Evolutionary conservation across 2,113 vertebrate species (phyloP).

Genomic region (Amphiprion ocellaris): DNA sequence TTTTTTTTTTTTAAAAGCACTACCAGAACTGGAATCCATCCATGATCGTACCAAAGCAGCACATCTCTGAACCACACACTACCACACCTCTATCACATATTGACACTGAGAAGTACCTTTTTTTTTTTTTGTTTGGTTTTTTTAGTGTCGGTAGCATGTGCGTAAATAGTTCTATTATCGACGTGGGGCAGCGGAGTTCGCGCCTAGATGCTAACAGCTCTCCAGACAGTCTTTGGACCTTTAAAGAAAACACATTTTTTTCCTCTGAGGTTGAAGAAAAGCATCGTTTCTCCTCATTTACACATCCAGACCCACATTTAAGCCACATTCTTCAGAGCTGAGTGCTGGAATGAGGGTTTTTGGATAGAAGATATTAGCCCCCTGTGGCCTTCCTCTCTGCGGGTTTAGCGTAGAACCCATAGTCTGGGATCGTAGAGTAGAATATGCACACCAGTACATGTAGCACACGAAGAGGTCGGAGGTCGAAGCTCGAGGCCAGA

Average conservation of each 20-base stretch:
- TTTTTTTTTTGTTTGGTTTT: neutral
- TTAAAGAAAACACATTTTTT: neutral
- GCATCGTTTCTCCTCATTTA: constrained; percentile 34
- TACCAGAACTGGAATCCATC: constrained; percentile 25
- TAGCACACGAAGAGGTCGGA: constrained; percentile 59
- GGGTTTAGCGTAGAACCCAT: constrained; percentile 12
- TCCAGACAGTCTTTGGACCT: neutral
- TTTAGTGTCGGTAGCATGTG: constrained; percentile 43
- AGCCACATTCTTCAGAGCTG: neutral
- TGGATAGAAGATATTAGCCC: neutral
- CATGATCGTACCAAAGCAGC: constrained; percentile 62
- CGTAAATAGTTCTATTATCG: neutral
- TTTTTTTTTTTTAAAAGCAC: constrained; percentile 2
- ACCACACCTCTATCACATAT: constrained; percentile 3
- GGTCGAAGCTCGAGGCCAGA: neutral
- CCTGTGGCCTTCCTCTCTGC: constrained; percentile 44
- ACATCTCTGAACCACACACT: constrained; percentile 33
- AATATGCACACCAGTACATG: constrained; percentile 66
- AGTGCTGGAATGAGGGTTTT: neutral
- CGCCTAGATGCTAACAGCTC: neutral
- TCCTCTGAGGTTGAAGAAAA: constrained; percentile 16
- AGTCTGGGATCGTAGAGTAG: constrained; percentile 33
- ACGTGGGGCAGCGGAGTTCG: neutral
- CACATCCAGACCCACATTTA: constrained; percentile 19
- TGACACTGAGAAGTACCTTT: neutral